These are phyloP conservation scores for Muntiacus reevesi DNA, from an alignment of 2,113 vertebrate species.

Conservation along the genomic window DNA sequence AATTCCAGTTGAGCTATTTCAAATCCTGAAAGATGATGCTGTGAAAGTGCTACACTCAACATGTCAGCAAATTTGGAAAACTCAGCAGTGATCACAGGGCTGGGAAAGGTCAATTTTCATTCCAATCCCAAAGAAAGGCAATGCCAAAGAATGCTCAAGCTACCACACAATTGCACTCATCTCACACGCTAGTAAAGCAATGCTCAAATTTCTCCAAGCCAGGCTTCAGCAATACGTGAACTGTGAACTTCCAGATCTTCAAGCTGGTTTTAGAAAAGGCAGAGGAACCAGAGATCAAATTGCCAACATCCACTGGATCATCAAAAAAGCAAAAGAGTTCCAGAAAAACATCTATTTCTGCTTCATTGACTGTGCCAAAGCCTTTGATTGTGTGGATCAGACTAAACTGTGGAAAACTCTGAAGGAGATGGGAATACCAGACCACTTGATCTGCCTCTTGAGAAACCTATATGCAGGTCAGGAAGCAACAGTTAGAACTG, in stretches of 20 bases:
- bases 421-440: background rate
- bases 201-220: background rate
- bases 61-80: background rate
- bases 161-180: background rate
- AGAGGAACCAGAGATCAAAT: background rate
- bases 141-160: background rate
- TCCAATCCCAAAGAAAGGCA: background rate
- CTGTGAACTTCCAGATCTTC: background rate
- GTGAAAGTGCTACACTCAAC: background rate
- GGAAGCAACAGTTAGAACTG: too few species aligned
- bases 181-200: rapidly evolving
- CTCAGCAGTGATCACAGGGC: background rate
- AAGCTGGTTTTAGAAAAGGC: background rate
- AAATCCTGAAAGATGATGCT: background rate
- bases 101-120: background rate
- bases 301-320: background rate
- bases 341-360: background rate
- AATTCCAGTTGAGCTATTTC: background rate
- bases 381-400: background rate
- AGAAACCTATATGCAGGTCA: too few species aligned
- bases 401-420: background rate
- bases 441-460: too few species aligned
- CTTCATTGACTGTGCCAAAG: background rate
- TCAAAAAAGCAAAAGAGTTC: background rate
- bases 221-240: background rate